Conservation (phyloP, 1,140 invertebrate genomes). For the Phocides pigmalion region DNA sequence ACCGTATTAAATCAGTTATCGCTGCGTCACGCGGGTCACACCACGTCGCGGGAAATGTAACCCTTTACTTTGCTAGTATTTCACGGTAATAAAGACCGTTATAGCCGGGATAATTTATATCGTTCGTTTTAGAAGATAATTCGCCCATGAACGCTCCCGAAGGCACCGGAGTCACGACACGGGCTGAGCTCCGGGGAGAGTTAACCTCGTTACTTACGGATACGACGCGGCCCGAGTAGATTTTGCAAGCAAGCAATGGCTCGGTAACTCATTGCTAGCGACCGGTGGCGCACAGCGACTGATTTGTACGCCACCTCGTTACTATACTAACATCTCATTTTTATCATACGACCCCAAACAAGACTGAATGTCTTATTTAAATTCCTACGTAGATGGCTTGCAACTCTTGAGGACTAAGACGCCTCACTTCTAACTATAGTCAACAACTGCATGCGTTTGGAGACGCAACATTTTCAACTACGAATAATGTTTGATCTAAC, state of each 20-base stretch:
- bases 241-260: conserved; percentile 72
- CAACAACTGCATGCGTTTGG: too few relatives aligned
- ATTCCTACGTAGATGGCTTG: too few relatives aligned
- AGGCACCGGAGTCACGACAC: conserved; percentile 63
- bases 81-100: conserved; percentile 65
- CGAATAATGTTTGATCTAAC: too few relatives aligned
- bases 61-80: conserved; percentile 44
- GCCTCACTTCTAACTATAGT: too few relatives aligned
- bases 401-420: too few relatives aligned
- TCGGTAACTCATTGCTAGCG: conserved; percentile 71
- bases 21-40: too few relatives aligned
- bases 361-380: too few relatives aligned
- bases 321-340: too few relatives aligned
- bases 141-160: conserved; percentile 62
- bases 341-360: too few relatives aligned
- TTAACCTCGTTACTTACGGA: conserved; percentile 70
- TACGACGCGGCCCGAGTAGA: conserved; percentile 55
- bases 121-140: conserved; percentile 66
- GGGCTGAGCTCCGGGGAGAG: conserved; percentile 49
- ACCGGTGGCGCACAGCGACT: conserved; percentile 50
- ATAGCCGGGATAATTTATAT: conserved; percentile 61
- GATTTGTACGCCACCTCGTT: conserved; percentile 63
- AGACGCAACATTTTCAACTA: too few relatives aligned
- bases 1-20: too few relatives aligned
- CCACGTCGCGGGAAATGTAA: too few relatives aligned